Base-by-base conservation (phyloP, 2,113 vertebrate genomes). In the Egretta garzetta region DNA sequence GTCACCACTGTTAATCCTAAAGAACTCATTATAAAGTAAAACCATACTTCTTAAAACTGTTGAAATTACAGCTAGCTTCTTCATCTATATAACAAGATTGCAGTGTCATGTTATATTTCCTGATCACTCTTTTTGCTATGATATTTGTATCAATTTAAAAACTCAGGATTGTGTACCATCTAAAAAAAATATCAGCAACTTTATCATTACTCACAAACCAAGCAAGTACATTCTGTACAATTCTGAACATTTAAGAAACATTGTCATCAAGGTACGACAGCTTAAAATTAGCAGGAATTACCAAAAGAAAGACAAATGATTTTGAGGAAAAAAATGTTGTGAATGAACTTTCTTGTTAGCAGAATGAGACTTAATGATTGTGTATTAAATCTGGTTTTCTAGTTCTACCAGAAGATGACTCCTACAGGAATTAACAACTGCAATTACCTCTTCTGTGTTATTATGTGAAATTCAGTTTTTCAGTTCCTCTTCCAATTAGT, bases 401-500 rank as follows among this genome's bases (percentile, higher is more conserved):
- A 58, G 24, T 41, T 55, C 56, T 50, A 77, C 43, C 24, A 12
- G 3, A 56, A 59, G 27, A n/a, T 10, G 22, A 24, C 32, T 47
- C 37, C 55, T 21, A 39, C 26, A 23, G 41, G 55, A 64, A 73
- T 76, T 19, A 32, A 41, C 37, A 86, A 66, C 67, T 56, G 43
- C 35, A 79, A 45, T 90, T 95, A 97, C 96, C 96, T 98, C 10
- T 8, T 93, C 15, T 63, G 21, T 22, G 8, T 91, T 45, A 33
- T 96, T 97, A 41, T 86, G 72, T 93, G 95, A 86, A 90, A 96
- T 91, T 96, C 96, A 98, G 23, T 49, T 85, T 17, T 67, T 35
- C 49, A 98, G 75, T 86, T 98, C 96, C 83, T 63, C 63, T 67
- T 98, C 97, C 81, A 98, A 62, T 12, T 89, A 93, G 43, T 96